These are phyloP conservation scores for Upupa epops DNA, from an alignment of 2,113 vertebrate species.

Conservation along the genomic window DNA sequence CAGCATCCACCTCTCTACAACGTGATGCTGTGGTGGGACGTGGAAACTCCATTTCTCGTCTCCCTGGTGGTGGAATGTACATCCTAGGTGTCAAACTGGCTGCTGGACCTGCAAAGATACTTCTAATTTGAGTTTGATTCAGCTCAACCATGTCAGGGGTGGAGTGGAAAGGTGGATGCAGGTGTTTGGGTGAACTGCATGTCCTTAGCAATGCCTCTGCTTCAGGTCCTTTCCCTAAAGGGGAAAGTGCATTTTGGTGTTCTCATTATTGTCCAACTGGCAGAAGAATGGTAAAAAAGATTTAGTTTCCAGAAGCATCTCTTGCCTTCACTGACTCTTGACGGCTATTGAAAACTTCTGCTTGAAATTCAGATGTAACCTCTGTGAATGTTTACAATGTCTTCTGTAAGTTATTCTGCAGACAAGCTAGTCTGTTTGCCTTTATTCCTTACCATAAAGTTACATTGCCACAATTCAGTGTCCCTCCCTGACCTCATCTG, in stretches of 20 bases:
- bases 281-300: neutral
- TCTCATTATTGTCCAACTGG: neutral
- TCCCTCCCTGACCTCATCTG: neutral
- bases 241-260: neutral
- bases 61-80: neutral
- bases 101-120: neutral
- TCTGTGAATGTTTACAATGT: neutral
- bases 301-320: neutral
- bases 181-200: neutral
- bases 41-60: neutral
- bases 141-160: neutral
- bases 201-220: neutral
- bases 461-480: neutral
- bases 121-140: neutral
- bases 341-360: neutral
- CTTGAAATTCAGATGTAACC: neutral
- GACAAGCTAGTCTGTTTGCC: neutral
- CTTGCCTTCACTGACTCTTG: neutral
- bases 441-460: neutral
- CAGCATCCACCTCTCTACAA: too few relatives aligned
- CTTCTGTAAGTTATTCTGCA: neutral
- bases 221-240: neutral
- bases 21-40: neutral
- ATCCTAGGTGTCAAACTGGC: neutral
- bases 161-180: neutral